Conservation (phyloP, 2,113 vertebrate genomes). For the Rhynchopsitta pachyrhyncha region DNA sequence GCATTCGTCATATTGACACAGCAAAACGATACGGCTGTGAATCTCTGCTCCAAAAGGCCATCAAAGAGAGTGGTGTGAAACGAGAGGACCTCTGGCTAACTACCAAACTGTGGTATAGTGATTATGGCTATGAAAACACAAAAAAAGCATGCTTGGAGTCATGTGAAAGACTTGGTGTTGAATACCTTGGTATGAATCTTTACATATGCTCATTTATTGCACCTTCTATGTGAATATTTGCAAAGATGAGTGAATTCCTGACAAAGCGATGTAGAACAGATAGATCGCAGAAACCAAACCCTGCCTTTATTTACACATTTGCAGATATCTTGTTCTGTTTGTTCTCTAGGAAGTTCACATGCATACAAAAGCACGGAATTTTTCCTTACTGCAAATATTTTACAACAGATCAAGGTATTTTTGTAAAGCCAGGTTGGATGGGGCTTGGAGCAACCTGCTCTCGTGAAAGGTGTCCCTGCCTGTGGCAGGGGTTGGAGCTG, state of each 20-base stretch:
- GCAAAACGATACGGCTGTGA: slow-evolving; percentile 80
- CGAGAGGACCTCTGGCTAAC: slow-evolving; percentile 81
- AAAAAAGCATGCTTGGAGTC: slow-evolving; percentile 77
- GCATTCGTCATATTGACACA: slow-evolving; percentile 79
- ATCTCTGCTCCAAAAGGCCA: slow-evolving; percentile 67
- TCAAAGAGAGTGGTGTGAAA: slow-evolving; percentile 72
- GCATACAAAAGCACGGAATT: not conserved
- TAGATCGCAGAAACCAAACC: not conserved
- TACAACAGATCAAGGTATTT: not conserved
- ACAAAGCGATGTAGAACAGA: fast-evolving
- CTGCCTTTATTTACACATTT: not conserved
- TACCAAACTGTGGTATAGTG: slow-evolving; percentile 79
- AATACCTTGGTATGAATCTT: slow-evolving; percentile 75
- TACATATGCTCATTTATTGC: not conserved
- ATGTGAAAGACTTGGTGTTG: slow-evolving; percentile 74
- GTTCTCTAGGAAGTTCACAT: not conserved
- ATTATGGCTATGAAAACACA: slow-evolving; percentile 76
- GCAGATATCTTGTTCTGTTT: not conserved
- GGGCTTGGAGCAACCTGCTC: not conserved
- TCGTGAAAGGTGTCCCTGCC: not conserved
- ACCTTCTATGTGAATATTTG: not conserved
- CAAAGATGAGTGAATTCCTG: not conserved
- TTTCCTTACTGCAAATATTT: not conserved
- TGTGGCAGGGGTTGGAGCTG: not conserved
- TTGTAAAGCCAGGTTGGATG: not conserved